phyloP scores from a whole-genome alignment of 2,797 vertebrate genomes.

The Trichosurus vulpecula region DNA sequence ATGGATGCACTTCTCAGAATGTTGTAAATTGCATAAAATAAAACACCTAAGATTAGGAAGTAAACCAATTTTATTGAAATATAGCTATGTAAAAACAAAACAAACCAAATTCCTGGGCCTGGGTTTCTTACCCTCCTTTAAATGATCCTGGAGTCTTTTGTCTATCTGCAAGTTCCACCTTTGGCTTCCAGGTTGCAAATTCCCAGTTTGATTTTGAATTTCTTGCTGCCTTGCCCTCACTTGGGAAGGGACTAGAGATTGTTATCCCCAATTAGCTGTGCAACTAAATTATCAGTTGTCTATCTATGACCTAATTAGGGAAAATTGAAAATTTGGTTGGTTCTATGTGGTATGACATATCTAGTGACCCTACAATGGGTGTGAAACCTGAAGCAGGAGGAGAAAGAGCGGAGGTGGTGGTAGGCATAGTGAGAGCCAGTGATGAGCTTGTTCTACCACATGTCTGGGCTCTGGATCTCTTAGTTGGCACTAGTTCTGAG shows the following conservation, averaged over 20 bases:
- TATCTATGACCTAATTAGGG: not conserved
- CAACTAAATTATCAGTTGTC: not conserved
- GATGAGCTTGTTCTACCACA: not conserved
- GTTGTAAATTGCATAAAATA: not conserved
- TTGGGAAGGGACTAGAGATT: conserved; percentile 13
- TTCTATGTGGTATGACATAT: not conserved
- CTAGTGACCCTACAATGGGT: conserved; percentile 5
- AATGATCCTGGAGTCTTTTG: not conserved
- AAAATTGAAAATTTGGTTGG: not conserved
- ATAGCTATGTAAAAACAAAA: not conserved
- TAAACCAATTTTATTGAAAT: not conserved
- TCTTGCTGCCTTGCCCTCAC: conserved; percentile 1
- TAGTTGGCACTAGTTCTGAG: not conserved
- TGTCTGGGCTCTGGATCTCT: not conserved
- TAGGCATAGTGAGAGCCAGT: not conserved
- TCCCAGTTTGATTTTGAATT: not conserved
- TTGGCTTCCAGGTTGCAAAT: not conserved
- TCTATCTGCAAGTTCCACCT: not conserved
- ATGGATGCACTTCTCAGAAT: not conserved
- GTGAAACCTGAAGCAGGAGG: conserved; percentile 14
- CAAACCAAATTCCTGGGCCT: not conserved
- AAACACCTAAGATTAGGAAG: not conserved
- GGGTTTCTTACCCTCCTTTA: not conserved
- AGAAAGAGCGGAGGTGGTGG: not conserved
- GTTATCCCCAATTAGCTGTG: not conserved